Base-by-base conservation (phyloP, 1,140 invertebrate species). In the Lutraria rhynchaena region DNA sequence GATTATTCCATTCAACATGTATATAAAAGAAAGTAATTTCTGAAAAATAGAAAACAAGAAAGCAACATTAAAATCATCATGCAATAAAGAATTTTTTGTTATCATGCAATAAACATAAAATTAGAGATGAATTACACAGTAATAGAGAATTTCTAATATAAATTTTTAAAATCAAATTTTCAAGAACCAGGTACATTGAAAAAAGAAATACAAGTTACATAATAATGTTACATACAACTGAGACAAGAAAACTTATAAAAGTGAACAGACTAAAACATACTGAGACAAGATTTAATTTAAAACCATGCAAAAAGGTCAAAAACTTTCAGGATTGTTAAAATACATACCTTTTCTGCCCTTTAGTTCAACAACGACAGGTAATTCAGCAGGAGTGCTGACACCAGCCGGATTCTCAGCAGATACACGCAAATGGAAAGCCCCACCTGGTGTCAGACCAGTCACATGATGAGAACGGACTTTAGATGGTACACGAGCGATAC, bases 401-500 rank as follows among this genome's bases (percentile, higher is more conserved):
- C 98, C 99, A 35, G 96, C 98, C 90, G 98, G 98, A 92, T 99
- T 99, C 0, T 99, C 96, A 24, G 99, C 98, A 91, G 97, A 96
- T 0, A 99, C 95, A 74, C 99, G 95, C 94, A 99, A 99, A 57
- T 83, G 81, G 77, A 87, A 87, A 2, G 86, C 78, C 9, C 81
- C 80, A 46, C 87, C 88, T 53, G 88, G 86, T 70, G 86, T 86
- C 31, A 93, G 82, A 70, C 87, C 84, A 24, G 83, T 86, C n/a
- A 92, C 83, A 51, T 87, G 85, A 83, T 86, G 83, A 53, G 82
- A 87, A 7, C 76, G 86, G 7, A 87, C 85, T 22, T 87, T 77
- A 22, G 84, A 81, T 13, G 88, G 85, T 1, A 90, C 81, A 29
- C 86, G 78, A 1, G 85, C 78, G 15, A 97, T 96, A 90, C 97